A percentile compares a stretch with the other conserved stretches of the same genome.
phyloP scores from a whole-genome alignment of 1,140 invertebrate genomes.

The Lethocerus indicus region DNA sequence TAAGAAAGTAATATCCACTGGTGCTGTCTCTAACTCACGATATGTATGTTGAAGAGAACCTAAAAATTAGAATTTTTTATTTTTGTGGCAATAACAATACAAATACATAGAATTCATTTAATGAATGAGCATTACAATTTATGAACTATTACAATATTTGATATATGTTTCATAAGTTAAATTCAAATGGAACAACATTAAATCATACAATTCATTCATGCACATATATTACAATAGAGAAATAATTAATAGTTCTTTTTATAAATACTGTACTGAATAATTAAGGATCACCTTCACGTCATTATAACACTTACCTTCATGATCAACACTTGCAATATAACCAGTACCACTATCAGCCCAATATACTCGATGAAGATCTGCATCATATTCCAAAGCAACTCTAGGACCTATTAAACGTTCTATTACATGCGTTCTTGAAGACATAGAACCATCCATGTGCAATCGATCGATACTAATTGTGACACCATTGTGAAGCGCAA shows the following conservation, averaged over 20 bases:
- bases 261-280: neutral
- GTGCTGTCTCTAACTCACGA: constrained; percentile 7
- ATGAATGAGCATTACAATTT: too few species aligned
- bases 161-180: too few species aligned
- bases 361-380: constrained; percentile 28
- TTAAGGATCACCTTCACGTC: neutral
- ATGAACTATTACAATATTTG: too few species aligned
- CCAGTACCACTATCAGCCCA: constrained; percentile 33
- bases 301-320: constrained; percentile 26
- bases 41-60: constrained; percentile 13
- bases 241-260: too few species aligned
- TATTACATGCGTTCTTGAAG: constrained; percentile 27
- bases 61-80: neutral
- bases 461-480: constrained; percentile 35
- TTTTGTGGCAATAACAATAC: too few species aligned
- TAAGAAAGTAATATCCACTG: constrained; percentile 19
- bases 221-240: too few species aligned
- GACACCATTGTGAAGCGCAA: constrained; percentile 31
- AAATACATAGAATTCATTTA: too few species aligned
- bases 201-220: too few species aligned
- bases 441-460: constrained; percentile 32
- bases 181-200: too few species aligned
- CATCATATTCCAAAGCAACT: constrained; percentile 33
- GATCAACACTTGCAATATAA: constrained; percentile 32
- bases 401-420: constrained; percentile 33